Evolutionary conservation across 2,888 invertebrate species (phyloP).

Genomic region (Trilocha varians): DNA sequence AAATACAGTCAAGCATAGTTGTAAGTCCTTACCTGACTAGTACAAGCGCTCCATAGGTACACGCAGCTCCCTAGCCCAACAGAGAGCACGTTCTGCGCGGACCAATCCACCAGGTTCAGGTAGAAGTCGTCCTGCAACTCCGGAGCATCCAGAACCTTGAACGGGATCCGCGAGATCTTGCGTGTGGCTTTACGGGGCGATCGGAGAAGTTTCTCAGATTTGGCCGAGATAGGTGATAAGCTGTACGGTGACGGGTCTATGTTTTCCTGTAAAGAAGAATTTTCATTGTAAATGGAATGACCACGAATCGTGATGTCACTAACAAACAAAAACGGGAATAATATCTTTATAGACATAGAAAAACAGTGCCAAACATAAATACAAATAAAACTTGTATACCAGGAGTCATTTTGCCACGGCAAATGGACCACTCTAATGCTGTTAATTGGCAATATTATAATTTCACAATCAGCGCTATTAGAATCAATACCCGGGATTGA

Average conservation of each 20-base stretch:
- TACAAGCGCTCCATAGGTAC: slow-evolving; percentile 99
- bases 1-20: too few relatives aligned
- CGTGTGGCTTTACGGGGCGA: slow-evolving; percentile 98
- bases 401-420: too few relatives aligned
- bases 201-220: slow-evolving; percentile 93
- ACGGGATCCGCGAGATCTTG: slow-evolving; percentile 98
- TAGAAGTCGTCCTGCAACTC: slow-evolving; percentile 99
- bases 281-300: not conserved
- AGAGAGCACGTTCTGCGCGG: slow-evolving; percentile 97
- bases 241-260: slow-evolving; percentile 92
- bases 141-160: slow-evolving; percentile 96
- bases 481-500: too few relatives aligned
- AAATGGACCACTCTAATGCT: too few relatives aligned
- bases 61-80: slow-evolving; percentile 98
- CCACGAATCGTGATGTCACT: too few relatives aligned
- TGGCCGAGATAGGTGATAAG: slow-evolving; percentile 94
- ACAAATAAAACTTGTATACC: too few relatives aligned
- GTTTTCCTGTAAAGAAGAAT: slow-evolving; percentile 75
- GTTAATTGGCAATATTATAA: too few relatives aligned
- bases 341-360: too few relatives aligned
- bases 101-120: slow-evolving; percentile 99
- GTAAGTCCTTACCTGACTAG: slow-evolving; percentile 83
- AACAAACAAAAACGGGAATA: too few relatives aligned
- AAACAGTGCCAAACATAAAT: too few relatives aligned
- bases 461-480: too few relatives aligned